Percentiles rank a stretch among this genome's conserved stretches.
These are phyloP conservation scores for Endotricha flammealis DNA, from an alignment of 2,888 invertebrate genomes.

Conservation along the genomic window DNA sequence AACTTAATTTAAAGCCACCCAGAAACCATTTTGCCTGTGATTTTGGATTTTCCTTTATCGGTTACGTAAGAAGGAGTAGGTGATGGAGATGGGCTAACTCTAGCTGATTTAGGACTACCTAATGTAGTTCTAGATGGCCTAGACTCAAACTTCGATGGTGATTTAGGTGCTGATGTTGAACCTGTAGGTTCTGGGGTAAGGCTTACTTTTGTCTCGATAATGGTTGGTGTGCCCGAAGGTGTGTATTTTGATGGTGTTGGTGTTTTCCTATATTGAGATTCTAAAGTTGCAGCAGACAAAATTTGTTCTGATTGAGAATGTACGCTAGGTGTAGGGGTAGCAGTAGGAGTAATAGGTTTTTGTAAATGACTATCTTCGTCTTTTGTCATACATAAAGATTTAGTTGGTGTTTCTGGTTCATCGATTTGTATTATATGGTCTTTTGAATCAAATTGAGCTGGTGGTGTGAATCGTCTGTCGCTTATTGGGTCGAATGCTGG, in stretches of 20 bases:
- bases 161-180: conserved; percentile 13
- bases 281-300: conserved; percentile 55
- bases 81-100: conserved; percentile 54
- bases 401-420: conserved; percentile 50
- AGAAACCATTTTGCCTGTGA: conserved; percentile 84
- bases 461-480: conserved; percentile 36
- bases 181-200: conserved; percentile 11
- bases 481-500: conserved; percentile 40
- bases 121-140: conserved; percentile 22
- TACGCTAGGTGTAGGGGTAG: conserved; percentile 53
- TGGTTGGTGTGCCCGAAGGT: background rate
- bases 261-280: conserved; percentile 40
- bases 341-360: conserved; percentile 58
- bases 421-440: conserved; percentile 57
- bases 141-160: conserved; percentile 18
- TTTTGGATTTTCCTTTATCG: conserved; percentile 83
- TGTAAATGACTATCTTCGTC: conserved; percentile 52
- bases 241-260: conserved; percentile 17
- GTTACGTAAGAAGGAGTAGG: conserved; percentile 47
- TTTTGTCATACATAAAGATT: conserved; percentile 49
- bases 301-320: conserved; percentile 58
- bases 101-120: conserved; percentile 39
- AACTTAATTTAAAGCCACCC: conserved; percentile 81
- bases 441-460: conserved; percentile 40
- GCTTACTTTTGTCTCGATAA: conserved; percentile 4